Percentiles rank a stretch among this genome's conserved stretches.
Evolutionary conservation across 2,113 vertebrate genomes (phyloP).

Genomic region (Puma concolor): DNA sequence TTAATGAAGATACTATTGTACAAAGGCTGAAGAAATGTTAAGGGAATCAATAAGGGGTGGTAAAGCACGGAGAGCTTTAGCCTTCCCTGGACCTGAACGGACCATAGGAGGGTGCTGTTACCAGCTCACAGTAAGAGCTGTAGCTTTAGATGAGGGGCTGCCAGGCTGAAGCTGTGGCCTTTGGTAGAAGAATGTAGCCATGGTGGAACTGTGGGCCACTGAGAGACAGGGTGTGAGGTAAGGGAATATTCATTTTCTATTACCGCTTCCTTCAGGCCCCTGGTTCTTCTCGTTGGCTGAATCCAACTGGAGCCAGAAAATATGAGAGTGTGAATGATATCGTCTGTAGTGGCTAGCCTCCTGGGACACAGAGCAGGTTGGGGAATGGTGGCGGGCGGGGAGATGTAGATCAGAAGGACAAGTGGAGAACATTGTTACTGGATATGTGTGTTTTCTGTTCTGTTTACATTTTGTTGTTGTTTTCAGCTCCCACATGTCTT

Average conservation of each 20-base stretch:
- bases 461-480: not conserved
- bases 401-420: not conserved
- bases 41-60: not conserved
- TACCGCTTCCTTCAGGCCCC: not conserved
- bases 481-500: slow-evolving; percentile 92
- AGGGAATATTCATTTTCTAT: not conserved
- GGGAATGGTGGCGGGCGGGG: not conserved
- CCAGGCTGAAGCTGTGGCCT: not conserved
- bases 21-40: not conserved
- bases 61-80: not conserved
- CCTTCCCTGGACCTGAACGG: not conserved
- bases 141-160: not conserved
- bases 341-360: not conserved
- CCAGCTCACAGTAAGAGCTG: not conserved
- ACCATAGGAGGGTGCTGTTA: not conserved
- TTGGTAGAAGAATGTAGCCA: not conserved
- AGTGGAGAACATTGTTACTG: not conserved
- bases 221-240: not conserved
- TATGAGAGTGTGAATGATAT: not conserved
- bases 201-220: not conserved
- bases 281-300: not conserved
- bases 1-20: slow-evolving; percentile 31
- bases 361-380: not conserved
- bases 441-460: not conserved
- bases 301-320: not conserved